Percentiles rank a stretch among this genome's conserved stretches.
phyloP scores from a whole-genome alignment of 1,140 invertebrate species.

The Aphidius gifuensis region DNA sequence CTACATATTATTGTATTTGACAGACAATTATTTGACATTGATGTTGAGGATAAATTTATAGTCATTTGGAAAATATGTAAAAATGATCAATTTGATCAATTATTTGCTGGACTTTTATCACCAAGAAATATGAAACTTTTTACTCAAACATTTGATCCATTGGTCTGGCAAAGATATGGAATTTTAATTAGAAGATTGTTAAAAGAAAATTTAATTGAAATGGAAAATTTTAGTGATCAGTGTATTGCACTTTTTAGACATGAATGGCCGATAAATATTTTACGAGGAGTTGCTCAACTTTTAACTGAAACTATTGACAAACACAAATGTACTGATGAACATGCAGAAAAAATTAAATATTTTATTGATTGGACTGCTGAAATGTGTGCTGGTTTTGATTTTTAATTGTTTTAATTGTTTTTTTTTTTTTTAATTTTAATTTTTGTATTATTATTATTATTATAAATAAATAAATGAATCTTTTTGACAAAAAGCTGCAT shows the following conservation, averaged over 20 bases:
- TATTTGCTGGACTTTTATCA: constrained; percentile 44
- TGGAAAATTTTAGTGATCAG: constrained; percentile 47
- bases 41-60: constrained; percentile 43
- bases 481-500: no score
- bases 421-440: no score
- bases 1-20: constrained; percentile 40
- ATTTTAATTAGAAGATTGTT: constrained; percentile 44
- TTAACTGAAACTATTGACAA: constrained; percentile 41
- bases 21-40: constrained; percentile 36
- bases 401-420: no score
- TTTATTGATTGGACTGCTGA: constrained; percentile 46
- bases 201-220: constrained; percentile 42
- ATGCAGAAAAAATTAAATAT: constrained; percentile 40
- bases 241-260: constrained; percentile 51
- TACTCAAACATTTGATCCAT: constrained; percentile 33
- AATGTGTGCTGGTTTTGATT: constrained; percentile 27
- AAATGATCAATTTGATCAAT: constrained; percentile 28
- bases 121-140: constrained; percentile 52
- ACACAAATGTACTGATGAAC: constrained; percentile 36
- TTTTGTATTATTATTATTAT: no score
- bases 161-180: constrained; percentile 39
- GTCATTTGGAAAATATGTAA: constrained; percentile 41
- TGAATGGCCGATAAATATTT: constrained; percentile 45
- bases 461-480: no score
- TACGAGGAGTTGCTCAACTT: constrained; percentile 45